These are phyloP conservation scores for Drosophila yooni DNA, from an alignment of 2,888 invertebrate species.

Conservation along the genomic window DNA sequence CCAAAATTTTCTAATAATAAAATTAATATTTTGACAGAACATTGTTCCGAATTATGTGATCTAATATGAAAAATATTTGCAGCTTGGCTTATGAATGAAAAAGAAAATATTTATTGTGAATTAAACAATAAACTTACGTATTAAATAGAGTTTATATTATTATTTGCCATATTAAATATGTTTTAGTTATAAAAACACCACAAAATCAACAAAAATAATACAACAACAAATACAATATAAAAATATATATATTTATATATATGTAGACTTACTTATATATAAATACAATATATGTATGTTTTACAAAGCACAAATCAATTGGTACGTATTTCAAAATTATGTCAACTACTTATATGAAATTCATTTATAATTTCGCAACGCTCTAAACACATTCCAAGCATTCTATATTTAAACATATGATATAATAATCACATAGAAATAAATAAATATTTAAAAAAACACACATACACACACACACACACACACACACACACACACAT, in stretches of 20 bases:
- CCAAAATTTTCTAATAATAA: neutral
- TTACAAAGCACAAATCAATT: conserved; percentile 80
- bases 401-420: conserved; percentile 19
- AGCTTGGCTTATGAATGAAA: neutral
- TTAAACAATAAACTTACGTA: conserved; percentile 8
- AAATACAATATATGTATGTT: conserved; percentile 54
- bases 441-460: neutral
- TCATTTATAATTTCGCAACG: conserved; percentile 59
- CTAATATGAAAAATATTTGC: neutral
- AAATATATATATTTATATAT: conserved; percentile 33
- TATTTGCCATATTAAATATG: conserved; percentile 44
- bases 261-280: conserved; percentile 46
- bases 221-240: conserved; percentile 31
- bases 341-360: conserved; percentile 58
- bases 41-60: neutral
- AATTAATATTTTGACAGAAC: neutral
- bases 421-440: conserved; percentile 29
- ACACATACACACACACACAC: neutral
- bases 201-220: conserved; percentile 40
- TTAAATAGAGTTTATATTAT: conserved; percentile 22
- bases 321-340: conserved; percentile 84
- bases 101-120: conserved; percentile 19
- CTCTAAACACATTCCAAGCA: conserved; percentile 28
- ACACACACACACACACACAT: neutral
- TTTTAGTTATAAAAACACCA: conserved; percentile 34